Evolutionary conservation across 2,888 invertebrate species (phyloP), one percentile per base, ranked within the genome.

Genomic region (Platycheirus rosarum): DNA sequence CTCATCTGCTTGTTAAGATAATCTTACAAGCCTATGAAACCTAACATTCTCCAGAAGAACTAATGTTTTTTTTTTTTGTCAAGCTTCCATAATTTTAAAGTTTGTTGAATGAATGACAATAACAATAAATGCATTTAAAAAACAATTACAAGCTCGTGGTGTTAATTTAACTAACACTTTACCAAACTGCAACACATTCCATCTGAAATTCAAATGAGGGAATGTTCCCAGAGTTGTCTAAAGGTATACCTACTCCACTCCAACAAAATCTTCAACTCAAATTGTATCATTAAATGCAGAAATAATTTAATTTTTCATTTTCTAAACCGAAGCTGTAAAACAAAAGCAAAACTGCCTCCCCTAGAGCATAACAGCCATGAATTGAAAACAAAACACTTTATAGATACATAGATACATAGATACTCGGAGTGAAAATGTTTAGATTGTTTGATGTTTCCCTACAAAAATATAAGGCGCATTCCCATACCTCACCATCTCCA

Each of bases 201-300:
- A 44, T 51, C 42, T 55, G 11, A 55, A 44, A 69, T 51, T 40
- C 40, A 42, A 74, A 40, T 46, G 65, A 66, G 79, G 55, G 73
- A 79, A 79, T 73, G 78, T 74, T 70, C 69, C 62, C 42, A n/a
- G n/a, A n/a, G n/a, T n/a, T n/a, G n/a, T n/a, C n/a, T n/a, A n/a
- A 16, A 0, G 14, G 6, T 11, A 46, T 9, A 48, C 5, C 0
- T 6, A 6, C 46, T 44, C 2, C 11, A 35, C 23, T 26, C 40
- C 6, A 35, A 48, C 40, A 40, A 35, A 53, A 65, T n/a, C 18
- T n/a, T n/a, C 60, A 60, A 80, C 71, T 60, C 66, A 80, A 80
- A 80, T 66, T 80, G 75, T 66, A 80, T 70, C 80, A 75, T 80
- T 75, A 75, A 80, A 66, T 75, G 66, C 62, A 71, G 18, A 80